Conservation (phyloP, 1,140 invertebrate genomes). For the Plutomurus gul region DNA sequence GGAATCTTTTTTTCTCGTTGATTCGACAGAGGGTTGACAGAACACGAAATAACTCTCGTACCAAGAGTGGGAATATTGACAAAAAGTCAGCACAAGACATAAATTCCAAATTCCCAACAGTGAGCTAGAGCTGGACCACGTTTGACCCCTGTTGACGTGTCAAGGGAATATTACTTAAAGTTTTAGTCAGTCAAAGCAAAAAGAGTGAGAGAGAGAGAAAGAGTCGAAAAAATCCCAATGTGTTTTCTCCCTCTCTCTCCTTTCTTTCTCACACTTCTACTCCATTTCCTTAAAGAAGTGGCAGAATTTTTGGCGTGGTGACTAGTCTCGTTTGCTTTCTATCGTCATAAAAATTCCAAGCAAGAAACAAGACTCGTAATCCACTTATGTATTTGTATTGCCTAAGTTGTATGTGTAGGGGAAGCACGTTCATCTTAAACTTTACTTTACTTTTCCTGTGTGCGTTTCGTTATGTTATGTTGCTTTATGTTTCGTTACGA, state of each 20-base stretch:
- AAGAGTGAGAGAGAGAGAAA: no score
- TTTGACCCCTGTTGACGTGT: conserved; percentile 26
- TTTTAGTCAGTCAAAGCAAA: conserved; percentile 11
- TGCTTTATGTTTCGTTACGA: neutral
- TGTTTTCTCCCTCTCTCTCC: neutral
- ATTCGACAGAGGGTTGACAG: conserved; percentile 15
- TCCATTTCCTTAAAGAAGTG: neutral
- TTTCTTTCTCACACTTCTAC: no score
- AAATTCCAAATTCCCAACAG: conserved; percentile 24
- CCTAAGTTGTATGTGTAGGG: conserved; percentile 17
- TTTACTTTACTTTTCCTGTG: conserved; percentile 4
- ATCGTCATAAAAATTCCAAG: conserved; percentile 16
- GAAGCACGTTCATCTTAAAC: conserved; percentile 28
- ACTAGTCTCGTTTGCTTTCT: neutral
- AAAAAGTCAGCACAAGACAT: neutral
- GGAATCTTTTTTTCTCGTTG: conserved; percentile 11
- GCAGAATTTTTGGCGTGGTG: neutral
- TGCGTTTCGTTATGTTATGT: neutral
- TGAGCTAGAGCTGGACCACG: conserved; percentile 10
- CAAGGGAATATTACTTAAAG: conserved; percentile 24
- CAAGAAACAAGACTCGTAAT: conserved; percentile 23
- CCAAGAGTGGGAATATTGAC: neutral
- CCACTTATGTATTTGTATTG: conserved; percentile 29
- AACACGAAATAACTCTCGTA: neutral
- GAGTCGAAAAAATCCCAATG: neutral